These are phyloP conservation scores for Tetanocera ferruginea DNA, from an alignment of 2,888 invertebrate genomes.

Conservation along the genomic window DNA sequence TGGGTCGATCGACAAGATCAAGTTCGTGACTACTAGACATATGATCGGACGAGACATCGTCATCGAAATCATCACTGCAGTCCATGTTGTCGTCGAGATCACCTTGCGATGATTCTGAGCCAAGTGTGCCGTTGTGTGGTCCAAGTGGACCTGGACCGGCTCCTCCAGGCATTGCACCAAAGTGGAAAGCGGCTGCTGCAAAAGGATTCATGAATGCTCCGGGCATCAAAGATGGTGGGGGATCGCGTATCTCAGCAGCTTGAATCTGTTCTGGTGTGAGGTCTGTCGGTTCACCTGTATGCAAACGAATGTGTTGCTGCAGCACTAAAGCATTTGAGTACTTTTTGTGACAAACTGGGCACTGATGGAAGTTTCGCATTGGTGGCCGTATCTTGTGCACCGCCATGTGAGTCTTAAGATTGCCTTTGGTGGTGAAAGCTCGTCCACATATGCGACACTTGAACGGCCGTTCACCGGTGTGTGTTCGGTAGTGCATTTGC, in stretches of 20 bases:
- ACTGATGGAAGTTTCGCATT: slow-evolving; percentile 93
- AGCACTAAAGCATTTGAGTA: slow-evolving; percentile 93
- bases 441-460: slow-evolving; percentile 97
- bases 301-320: slow-evolving; percentile 95
- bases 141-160: slow-evolving; percentile 49
- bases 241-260: slow-evolving; percentile 87
- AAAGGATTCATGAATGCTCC: slow-evolving; percentile 69
- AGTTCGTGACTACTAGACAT: slow-evolving; percentile 65
- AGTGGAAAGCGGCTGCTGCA: slow-evolving; percentile 67
- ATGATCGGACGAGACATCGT: slow-evolving; percentile 67
- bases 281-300: slow-evolving; percentile 91
- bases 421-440: slow-evolving; percentile 98
- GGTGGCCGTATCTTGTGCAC: slow-evolving; percentile 97
- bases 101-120: slow-evolving; percentile 69
- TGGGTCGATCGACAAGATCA: slow-evolving; percentile 61
- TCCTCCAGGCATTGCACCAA: slow-evolving; percentile 64
- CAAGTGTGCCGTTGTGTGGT: slow-evolving; percentile 63
- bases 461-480: slow-evolving; percentile 80
- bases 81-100: slow-evolving; percentile 69
- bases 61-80: slow-evolving; percentile 68
- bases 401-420: slow-evolving; percentile 99
- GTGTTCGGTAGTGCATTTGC: slow-evolving; percentile 92
- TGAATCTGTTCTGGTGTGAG: slow-evolving; percentile 88
- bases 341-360: slow-evolving; percentile 97
- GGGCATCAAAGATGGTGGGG: slow-evolving; percentile 74